Conservation (phyloP, 1,140 invertebrate genomes). For the Subanguina moxae region DNA sequence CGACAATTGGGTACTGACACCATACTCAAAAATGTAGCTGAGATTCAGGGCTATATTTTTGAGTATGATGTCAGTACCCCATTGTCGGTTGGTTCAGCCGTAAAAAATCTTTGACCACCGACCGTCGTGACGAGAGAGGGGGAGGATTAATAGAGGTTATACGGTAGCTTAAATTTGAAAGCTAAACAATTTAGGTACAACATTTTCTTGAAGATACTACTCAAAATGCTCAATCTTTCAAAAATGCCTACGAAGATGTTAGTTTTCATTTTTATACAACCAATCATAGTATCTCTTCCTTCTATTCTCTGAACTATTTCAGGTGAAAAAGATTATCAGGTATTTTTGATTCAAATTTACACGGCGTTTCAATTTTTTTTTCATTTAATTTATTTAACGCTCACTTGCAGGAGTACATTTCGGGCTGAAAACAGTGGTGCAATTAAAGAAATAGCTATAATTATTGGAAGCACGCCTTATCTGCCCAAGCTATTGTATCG, state of each 20-base stretch:
- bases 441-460: slow-evolving; percentile 24
- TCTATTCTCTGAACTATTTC: not conserved
- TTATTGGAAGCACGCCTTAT: slow-evolving; percentile 24
- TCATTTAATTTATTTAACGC: no score
- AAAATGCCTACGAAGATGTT: not conserved
- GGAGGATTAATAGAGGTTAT: no score
- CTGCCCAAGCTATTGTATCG: slow-evolving; percentile 29
- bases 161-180: not conserved
- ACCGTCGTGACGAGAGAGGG: no score
- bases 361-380: not conserved
- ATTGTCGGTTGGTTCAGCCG: no score
- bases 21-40: no score
- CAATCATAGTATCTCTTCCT: not conserved
- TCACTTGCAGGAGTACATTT: slow-evolving; percentile 24
- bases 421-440: slow-evolving; percentile 14
- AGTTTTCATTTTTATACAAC: not conserved
- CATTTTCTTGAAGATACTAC: not conserved
- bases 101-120: no score
- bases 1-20: no score
- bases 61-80: no score
- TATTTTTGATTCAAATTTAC: not conserved
- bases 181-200: slow-evolving; percentile 4
- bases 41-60: no score
- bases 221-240: not conserved
- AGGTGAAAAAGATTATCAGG: not conserved